Conservation (phyloP, 2,888 invertebrate species). For the Lasioglossum lativentre region DNA sequence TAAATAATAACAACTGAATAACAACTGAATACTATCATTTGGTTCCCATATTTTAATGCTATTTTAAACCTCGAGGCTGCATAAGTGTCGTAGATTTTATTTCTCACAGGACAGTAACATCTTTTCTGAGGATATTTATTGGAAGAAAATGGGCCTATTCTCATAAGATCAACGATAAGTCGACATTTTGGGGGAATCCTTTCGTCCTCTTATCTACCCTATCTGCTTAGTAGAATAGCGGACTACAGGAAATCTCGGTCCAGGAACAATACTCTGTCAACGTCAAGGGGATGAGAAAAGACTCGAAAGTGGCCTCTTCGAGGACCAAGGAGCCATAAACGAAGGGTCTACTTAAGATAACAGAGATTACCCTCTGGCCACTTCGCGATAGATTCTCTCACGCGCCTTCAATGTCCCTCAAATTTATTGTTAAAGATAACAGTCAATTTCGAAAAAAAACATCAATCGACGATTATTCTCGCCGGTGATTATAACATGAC, state of each 20-base stretch:
- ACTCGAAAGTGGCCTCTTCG: slow-evolving; percentile 70
- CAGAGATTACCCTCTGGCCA: slow-evolving; percentile 76
- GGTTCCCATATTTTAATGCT: background rate
- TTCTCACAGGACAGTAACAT: background rate
- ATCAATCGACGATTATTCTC: slow-evolving; percentile 66
- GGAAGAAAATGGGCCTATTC: slow-evolving; percentile 3
- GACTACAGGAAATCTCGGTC: slow-evolving; percentile 57
- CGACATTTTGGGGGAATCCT: slow-evolving; percentile 54
- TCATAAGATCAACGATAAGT: slow-evolving; percentile 53
- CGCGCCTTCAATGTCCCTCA: slow-evolving; percentile 70
- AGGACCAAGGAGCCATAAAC: slow-evolving; percentile 63
- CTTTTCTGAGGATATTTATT: background rate
- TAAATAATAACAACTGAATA: background rate
- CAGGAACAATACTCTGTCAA: slow-evolving; percentile 76
- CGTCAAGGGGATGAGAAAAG: slow-evolving; percentile 71
- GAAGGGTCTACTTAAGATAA: slow-evolving; percentile 80
- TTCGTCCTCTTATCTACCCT: slow-evolving; percentile 47
- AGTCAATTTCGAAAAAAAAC: slow-evolving; percentile 70
- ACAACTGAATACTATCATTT: background rate
- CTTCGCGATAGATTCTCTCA: slow-evolving; percentile 76
- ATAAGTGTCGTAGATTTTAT: background rate
- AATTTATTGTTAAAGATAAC: slow-evolving; percentile 75
- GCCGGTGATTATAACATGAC: slow-evolving; percentile 44
- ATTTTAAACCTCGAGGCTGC: background rate
- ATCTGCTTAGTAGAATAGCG: slow-evolving; percentile 41